Evolutionary conservation across 1,140 invertebrate species (phyloP), one percentile per base, ranked within the genome.

Genomic region (Drosophila hydei): DNA sequence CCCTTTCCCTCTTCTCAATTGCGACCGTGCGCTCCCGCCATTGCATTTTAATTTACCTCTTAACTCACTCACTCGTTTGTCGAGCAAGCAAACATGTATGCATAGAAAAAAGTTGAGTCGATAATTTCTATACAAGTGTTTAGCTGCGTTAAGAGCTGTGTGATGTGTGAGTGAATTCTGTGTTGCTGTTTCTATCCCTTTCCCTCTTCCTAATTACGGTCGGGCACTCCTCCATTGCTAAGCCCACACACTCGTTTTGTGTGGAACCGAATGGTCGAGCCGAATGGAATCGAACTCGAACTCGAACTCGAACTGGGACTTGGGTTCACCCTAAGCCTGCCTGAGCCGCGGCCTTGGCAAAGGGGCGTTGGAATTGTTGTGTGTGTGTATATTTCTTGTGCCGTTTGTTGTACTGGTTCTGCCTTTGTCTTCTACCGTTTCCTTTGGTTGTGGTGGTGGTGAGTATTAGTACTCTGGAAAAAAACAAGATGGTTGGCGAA

Each of bases 401-500:
- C 21, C 4, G 21, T 23, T 23, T 23, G 21, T 23, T 23, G 21
- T 50, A 14, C 40, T 19, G 23, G 36, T 58, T 27, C 11, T 67
- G 63, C 30, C 43, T 40, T 42, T 16, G 0, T 16, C 23, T 36
- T 14, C 16, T 54, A 30, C 30, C 42, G 21, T 19, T 33, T 55
- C 30, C 23, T 48, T n/a, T 42, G 71, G 56, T 63, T 79, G 79
- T 81, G 64, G 43, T 47, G 71, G 65, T 63, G 79, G 79, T 81
- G 70, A 48, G 64, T 62, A 43, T 51, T 40, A 6, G 21, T 50
- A 27, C 36, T 45, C 16, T 54, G 30, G 12, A 75, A 71, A 33
- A 48, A 83, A 81, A 78, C 75, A 83, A 81, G 77, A 83, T 81
- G 79, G 79, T 83, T 83, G 75, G 79, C 56, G 63, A 33, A 74